These are phyloP conservation scores for Diaperis boleti DNA, from an alignment of 2,888 invertebrate genomes.

Conservation along the genomic window DNA sequence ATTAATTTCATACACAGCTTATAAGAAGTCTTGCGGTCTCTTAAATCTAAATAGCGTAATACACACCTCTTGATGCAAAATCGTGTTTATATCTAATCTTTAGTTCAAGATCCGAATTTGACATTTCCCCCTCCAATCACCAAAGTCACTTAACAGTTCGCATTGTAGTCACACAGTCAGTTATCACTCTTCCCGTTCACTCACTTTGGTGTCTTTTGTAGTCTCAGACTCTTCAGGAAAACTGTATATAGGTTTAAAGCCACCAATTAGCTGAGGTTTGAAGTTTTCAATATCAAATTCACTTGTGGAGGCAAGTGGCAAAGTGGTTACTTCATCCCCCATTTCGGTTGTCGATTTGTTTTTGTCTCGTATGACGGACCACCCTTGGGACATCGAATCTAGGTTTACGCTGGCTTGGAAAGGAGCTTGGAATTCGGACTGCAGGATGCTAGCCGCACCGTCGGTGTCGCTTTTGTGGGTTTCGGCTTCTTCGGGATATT, in stretches of 20 bases:
- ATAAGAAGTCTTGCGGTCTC: conserved; percentile 29
- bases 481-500: conserved; percentile 34
- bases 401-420: conserved; percentile 76
- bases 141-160: conserved; percentile 13
- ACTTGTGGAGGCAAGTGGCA: conserved; percentile 63
- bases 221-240: conserved; percentile 55
- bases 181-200: conserved; percentile 50
- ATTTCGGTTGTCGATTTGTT: conserved; percentile 53
- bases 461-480: conserved; percentile 42
- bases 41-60: conserved; percentile 12
- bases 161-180: not conserved
- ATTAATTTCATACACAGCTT: not conserved
- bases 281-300: conserved; percentile 76
- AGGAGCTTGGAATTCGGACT: conserved; percentile 75
- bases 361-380: conserved; percentile 70
- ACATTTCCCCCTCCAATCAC: conserved; percentile 39
- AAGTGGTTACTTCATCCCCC: conserved; percentile 59
- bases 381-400: conserved; percentile 72
- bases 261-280: conserved; percentile 77
- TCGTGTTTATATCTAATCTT: not conserved
- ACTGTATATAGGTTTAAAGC: conserved; percentile 77
- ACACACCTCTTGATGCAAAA: not conserved
- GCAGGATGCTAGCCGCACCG: conserved; percentile 55
- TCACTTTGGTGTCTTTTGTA: conserved; percentile 45
- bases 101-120: conserved; percentile 12